phyloP scores from a whole-genome alignment of 2,888 invertebrate species.

The Clostera curtula region DNA sequence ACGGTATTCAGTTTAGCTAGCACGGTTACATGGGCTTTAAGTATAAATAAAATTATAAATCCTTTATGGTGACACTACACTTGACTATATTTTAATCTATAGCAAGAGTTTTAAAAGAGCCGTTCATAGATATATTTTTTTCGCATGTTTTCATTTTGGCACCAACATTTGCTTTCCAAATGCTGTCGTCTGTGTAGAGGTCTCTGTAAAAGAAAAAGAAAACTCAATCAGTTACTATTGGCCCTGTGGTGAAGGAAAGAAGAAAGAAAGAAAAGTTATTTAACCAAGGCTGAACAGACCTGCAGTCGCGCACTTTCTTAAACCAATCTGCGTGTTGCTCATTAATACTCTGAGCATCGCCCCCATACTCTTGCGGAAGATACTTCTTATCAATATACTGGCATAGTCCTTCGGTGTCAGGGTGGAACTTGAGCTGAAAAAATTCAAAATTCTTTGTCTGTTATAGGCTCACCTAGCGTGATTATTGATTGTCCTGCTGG shows the following conservation, averaged over 20 bases:
- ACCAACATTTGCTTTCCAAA: slow-evolving; percentile 76
- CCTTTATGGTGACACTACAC: too few species aligned
- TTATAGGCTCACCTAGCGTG: too few species aligned
- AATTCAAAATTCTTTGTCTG: background rate
- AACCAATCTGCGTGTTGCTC: slow-evolving; percentile 73
- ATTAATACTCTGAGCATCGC: slow-evolving; percentile 70
- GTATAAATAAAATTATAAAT: slow-evolving; percentile 1
- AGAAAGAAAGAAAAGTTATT: background rate
- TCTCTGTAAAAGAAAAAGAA: slow-evolving; percentile 51
- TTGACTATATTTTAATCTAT: slow-evolving; percentile 75
- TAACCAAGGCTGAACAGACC: slow-evolving; percentile 34
- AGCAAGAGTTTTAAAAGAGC: slow-evolving; percentile 73
- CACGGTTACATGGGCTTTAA: too few species aligned
- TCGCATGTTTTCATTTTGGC: slow-evolving; percentile 49
- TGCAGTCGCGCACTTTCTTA: slow-evolving; percentile 56
- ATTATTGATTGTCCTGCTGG: too few species aligned
- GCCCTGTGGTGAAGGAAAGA: too few species aligned
- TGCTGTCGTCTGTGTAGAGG: slow-evolving; percentile 56
- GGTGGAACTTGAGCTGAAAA: slow-evolving; percentile 78
- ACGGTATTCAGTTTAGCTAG: too few species aligned
- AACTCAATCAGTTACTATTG: too few species aligned
- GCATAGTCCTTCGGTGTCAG: slow-evolving; percentile 72
- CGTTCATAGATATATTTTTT: slow-evolving; percentile 50
- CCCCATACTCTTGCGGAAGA: slow-evolving; percentile 80
- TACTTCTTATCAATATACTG: slow-evolving; percentile 76